Base-by-base conservation (phyloP, 2,888 invertebrate genomes). In the Diarsia brunnea region DNA sequence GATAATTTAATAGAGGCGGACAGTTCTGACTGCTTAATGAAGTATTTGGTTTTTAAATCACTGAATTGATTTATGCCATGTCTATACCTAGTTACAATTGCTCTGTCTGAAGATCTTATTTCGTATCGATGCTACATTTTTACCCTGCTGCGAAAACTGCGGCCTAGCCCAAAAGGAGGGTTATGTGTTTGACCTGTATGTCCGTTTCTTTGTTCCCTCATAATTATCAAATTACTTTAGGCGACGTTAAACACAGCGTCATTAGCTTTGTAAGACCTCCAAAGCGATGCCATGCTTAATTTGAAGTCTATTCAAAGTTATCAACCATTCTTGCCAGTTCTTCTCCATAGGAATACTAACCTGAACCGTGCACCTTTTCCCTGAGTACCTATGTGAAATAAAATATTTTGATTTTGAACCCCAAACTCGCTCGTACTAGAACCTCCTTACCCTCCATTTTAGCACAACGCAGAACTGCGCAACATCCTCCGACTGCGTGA, bases 401-500 rank as follows among this genome's bases (percentile, higher is more conserved):
- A 31, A 31, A 31, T 31, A 31, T 31, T 31, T 31, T 31, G 31
- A 31, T 31, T 31, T 31, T 49, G 8, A 51, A 55, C 1, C 24
- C n/a, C 0, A 69, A n/a, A n/a, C n/a, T n/a, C n/a, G n/a, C 19
- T 14, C 1, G 3, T 70, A 53, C 51, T 69, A 47, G 76, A 60
- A 64, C 49, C 27, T 12, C 14, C 7, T 24, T 11, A 24, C 58
- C 19, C 19, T 66, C 38, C 5, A 2, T 88, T 87, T 1, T 89
- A 97, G 97, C 97, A 97, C 88, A 98, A 98, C 91, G 97, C 97
- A 70, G 98, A 98, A 92, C 97, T 98, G 69, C 97, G 98, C 12
- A 97, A 97, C 79, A 97, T 97, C 76, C 97, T 98, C 75, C 97
- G 98, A 82, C 96, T 99, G 49, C 98, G 97, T 79, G 97, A 98